Evolutionary conservation across 2,113 vertebrate genomes (phyloP).

Genomic region (Phoenicopterus ruber): DNA sequence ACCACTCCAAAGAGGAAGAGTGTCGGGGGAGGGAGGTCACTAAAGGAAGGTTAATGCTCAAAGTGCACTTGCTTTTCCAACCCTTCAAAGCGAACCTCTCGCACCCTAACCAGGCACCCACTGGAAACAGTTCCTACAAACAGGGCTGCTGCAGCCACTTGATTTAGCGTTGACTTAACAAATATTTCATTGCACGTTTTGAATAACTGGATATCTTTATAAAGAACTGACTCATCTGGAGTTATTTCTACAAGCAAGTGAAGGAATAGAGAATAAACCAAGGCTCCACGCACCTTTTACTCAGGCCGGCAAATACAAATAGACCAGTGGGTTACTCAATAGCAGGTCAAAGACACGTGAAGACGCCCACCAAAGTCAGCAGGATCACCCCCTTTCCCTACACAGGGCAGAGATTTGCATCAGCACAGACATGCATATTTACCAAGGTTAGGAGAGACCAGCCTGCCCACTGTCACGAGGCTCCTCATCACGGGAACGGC

Average conservation of each 20-base stretch:
- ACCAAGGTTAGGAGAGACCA: background rate
- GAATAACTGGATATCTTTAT: background rate
- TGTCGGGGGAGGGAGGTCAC: rapidly evolving
- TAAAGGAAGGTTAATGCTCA: background rate
- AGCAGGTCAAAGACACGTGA: background rate
- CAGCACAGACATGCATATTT: background rate
- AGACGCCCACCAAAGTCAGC: background rate
- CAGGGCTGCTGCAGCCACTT: background rate
- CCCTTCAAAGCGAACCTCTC: background rate
- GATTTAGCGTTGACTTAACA: background rate
- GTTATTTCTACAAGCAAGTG: background rate
- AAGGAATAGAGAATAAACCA: background rate
- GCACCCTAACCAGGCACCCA: rapidly evolving
- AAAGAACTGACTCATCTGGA: background rate
- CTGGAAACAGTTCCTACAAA: background rate
- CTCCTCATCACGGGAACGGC: rapidly evolving
- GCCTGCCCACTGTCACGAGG: background rate
- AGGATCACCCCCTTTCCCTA: background rate
- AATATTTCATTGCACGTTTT: background rate
- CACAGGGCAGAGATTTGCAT: background rate
- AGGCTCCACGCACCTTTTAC: background rate
- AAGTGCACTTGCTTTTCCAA: background rate
- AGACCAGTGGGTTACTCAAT: rapidly evolving
- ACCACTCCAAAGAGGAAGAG: background rate
- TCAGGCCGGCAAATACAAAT: background rate